A percentile compares a stretch with the other conserved stretches of the same genome.
These are phyloP conservation scores for Cichlasoma orientale DNA, from an alignment of 2,797 vertebrate species.

Conservation along the genomic window DNA sequence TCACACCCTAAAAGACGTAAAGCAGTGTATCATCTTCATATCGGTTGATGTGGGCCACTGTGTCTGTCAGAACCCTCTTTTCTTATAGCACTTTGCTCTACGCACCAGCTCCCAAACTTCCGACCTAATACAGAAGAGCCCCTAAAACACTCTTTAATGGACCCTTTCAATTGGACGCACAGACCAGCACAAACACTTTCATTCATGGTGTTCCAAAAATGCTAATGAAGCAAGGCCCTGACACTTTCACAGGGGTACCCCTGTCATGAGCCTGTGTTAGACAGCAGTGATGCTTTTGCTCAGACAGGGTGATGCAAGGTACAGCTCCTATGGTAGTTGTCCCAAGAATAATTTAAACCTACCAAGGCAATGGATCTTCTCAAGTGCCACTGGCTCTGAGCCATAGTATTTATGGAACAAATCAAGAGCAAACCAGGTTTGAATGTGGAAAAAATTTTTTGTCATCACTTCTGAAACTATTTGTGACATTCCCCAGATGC, in stretches of 20 bases:
- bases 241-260: slow-evolving; percentile 70
- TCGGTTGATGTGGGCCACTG: slow-evolving; percentile 17
- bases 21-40: slow-evolving; percentile 29
- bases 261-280: slow-evolving; percentile 62
- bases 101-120: slow-evolving; percentile 62
- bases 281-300: slow-evolving; percentile 51
- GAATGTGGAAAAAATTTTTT: slow-evolving; percentile 18
- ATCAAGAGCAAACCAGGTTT: slow-evolving; percentile 6
- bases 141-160: slow-evolving; percentile 73
- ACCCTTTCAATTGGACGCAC: slow-evolving; percentile 65
- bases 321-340: slow-evolving; percentile 39
- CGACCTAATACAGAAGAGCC: slow-evolving; percentile 48
- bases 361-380: slow-evolving; percentile 20
- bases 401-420: slow-evolving; percentile 6
- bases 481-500: slow-evolving; percentile 3
- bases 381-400: slow-evolving; percentile 30
- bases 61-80: slow-evolving; percentile 13
- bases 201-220: slow-evolving; percentile 80
- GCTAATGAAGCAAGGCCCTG: slow-evolving; percentile 72
- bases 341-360: slow-evolving; percentile 30
- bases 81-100: slow-evolving; percentile 15
- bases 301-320: slow-evolving; percentile 54
- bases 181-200: slow-evolving; percentile 76
- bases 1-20: slow-evolving; percentile 8
- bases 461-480: neutral